Percentiles rank a stretch among this genome's conserved stretches.
Evolutionary conservation across 2,888 invertebrate genomes (phyloP).

Genomic region (Colletes collaris): DNA sequence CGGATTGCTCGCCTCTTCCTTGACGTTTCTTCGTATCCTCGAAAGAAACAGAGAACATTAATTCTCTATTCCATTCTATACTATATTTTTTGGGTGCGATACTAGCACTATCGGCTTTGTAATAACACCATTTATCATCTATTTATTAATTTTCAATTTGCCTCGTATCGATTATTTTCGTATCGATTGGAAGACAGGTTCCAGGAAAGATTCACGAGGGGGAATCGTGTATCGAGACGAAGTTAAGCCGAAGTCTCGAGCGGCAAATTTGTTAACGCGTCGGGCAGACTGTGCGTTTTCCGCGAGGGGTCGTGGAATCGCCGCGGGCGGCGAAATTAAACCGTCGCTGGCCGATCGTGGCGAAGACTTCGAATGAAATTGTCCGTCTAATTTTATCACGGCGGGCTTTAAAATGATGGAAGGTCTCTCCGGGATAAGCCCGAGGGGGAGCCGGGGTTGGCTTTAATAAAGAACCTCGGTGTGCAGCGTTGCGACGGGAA

Average conservation of each 20-base stretch:
- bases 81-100: too few relatives aligned
- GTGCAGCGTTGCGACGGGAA: conserved; percentile 26
- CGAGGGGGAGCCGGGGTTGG: conserved; percentile 47
- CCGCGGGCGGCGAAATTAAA: conserved; percentile 74
- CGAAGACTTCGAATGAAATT: conserved; percentile 78
- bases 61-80: too few relatives aligned
- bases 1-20: too few relatives aligned
- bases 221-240: conserved; percentile 23
- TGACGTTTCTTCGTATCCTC: too few relatives aligned
- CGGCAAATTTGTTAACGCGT: conserved; percentile 60
- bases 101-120: too few relatives aligned
- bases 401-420: conserved; percentile 81
- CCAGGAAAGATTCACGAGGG: conserved; percentile 6
- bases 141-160: too few relatives aligned
- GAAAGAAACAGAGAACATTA: too few relatives aligned
- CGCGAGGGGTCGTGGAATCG: conserved; percentile 52
- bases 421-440: conserved; percentile 77
- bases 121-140: too few relatives aligned
- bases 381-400: conserved; percentile 80
- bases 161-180: too few relatives aligned
- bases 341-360: conserved; percentile 69
- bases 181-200: not conserved
- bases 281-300: conserved; percentile 42
- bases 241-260: conserved; percentile 56
- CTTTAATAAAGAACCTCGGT: conserved; percentile 66